These are phyloP conservation scores for Sebastes steindachneri DNA, from an alignment of 2,797 vertebrate genomes.

Conservation along the genomic window DNA sequence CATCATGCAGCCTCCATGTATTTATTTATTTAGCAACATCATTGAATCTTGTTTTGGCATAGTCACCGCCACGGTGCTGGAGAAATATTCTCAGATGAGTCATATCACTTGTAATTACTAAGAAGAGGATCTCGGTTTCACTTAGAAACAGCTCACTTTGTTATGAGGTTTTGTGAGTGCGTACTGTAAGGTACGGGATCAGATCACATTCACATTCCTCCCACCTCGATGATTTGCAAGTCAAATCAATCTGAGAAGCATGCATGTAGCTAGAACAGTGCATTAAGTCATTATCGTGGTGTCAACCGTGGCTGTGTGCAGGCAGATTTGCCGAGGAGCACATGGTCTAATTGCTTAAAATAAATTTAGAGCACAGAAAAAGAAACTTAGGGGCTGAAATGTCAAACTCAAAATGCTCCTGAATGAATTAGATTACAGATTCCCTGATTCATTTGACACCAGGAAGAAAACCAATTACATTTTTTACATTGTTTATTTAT, in stretches of 20 bases:
- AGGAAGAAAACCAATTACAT: too few species aligned
- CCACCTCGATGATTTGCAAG: conserved; percentile 13
- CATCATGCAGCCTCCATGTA: not conserved
- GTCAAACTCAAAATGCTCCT: not conserved
- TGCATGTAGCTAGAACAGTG: not conserved
- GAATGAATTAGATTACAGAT: not conserved
- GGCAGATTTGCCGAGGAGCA: not conserved
- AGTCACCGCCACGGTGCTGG: not conserved
- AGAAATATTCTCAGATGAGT: not conserved
- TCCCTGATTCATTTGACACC: not conserved
- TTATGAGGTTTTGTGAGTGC: not conserved
- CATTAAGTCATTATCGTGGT: not conserved
- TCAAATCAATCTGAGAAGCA: conserved; percentile 22
- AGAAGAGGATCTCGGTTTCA: conserved; percentile 6
- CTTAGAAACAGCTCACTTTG: not conserved
- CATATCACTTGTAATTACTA: not conserved
- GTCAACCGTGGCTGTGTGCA: not conserved
- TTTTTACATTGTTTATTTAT: too few species aligned
- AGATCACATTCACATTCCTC: conserved; percentile 35
- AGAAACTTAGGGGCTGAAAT: not conserved
- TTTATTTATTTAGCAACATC: not conserved
- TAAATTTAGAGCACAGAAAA: not conserved
- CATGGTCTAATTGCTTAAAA: not conserved
- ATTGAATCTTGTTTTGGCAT: not conserved
- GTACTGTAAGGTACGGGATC: conserved; percentile 10